Evolutionary conservation across 2,113 vertebrate species (phyloP), one percentile per base, ranked within the genome.

Genomic region (Etheostoma cragini): DNA sequence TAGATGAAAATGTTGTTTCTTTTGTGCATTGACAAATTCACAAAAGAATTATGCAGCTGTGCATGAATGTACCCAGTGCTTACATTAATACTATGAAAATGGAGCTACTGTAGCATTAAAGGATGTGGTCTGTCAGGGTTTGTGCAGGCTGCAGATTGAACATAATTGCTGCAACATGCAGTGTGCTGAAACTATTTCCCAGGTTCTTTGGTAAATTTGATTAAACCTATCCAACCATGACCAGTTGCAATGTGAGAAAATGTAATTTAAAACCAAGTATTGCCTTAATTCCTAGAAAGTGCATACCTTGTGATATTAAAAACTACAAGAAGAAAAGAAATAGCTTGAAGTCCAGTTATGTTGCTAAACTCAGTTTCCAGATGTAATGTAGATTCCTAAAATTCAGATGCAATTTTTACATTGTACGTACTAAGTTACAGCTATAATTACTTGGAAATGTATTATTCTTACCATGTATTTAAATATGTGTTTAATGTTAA

Each of bases 221-320:
- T 89, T 84, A 89, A 89, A 89, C 56, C 24, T 66, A 82, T 82
- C 82, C 83, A 80, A 78, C 60, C 79, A 78, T 77, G 83, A 74
- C 70, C 49, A 42, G 45, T 76, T 61, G 73, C 74, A 82, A 26
- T 53, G 56, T 35, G 58, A 72, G 70, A 57, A 87, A 87, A 81
- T 77, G 24, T 71, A 45, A 87, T 85, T 85, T 54, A 56, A 83
- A 76, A 83, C 56, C 76, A 82, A 82, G 57, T 33, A 61, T 77
- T 76, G 85, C 83, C 83, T 89, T 85, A 86, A 88, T 83, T 85
- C 68, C 57, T 42, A 60, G 15, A 57, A 72, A 79, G 72, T 84
- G 83, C 71, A 75, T 47, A 81, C 50, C 30, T 83, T 64, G 56
- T 73, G 54, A 83, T 83, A 67, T 61, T 64, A 21, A 21, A 58